phyloP scores from a whole-genome alignment of 2,797 vertebrate species.

The Pristis pectinata region DNA sequence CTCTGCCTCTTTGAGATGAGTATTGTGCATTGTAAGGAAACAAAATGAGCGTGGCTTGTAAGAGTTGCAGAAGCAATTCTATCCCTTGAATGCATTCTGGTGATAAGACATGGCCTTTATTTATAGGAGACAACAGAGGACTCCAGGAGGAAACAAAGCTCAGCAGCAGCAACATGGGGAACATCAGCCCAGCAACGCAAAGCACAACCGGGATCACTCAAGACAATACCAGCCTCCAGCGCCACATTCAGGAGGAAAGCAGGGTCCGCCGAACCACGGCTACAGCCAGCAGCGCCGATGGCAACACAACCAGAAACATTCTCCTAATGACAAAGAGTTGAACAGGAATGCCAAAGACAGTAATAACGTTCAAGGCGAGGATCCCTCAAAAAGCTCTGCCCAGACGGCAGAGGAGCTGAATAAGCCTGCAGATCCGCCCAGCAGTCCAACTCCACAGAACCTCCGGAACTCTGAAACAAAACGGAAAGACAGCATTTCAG shows the following conservation, averaged over 20 bases:
- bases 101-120: slow-evolving; percentile 48
- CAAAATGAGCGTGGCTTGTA: neutral
- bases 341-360: slow-evolving; percentile 76
- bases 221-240: slow-evolving; percentile 68
- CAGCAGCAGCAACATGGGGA: slow-evolving; percentile 51
- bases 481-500: slow-evolving; percentile 54
- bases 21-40: neutral
- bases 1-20: neutral
- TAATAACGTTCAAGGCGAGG: slow-evolving; percentile 70
- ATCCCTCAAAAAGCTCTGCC: slow-evolving; percentile 44
- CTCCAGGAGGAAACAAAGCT: slow-evolving; percentile 63
- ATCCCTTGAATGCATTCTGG: neutral
- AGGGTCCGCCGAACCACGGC: slow-evolving; percentile 70
- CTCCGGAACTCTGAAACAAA: slow-evolving; percentile 53
- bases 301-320: slow-evolving; percentile 82
- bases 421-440: slow-evolving; percentile 44
- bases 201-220: slow-evolving; percentile 69
- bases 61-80: neutral
- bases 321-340: slow-evolving; percentile 53
- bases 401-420: slow-evolving; percentile 49
- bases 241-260: slow-evolving; percentile 66
- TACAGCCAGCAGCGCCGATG: slow-evolving; percentile 94
- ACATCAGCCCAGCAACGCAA: slow-evolving; percentile 70
- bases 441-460: slow-evolving; percentile 49
- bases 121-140: slow-evolving; percentile 80